Evolutionary conservation across 92 coral and sea anemone species (phyloP).

Genomic region (Bergia puertoricense): DNA sequence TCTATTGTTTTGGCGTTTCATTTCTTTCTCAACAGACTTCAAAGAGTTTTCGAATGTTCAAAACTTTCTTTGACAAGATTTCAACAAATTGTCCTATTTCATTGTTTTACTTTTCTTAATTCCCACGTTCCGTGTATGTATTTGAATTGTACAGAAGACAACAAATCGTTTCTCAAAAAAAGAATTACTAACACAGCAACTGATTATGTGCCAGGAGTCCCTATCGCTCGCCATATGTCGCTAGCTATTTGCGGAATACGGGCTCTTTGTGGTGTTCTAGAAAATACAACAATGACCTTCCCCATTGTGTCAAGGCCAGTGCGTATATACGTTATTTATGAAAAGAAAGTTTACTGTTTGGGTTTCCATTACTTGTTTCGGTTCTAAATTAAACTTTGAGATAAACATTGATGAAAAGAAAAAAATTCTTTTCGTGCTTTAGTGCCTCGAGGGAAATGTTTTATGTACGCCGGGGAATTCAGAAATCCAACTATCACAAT

Average conservation of each 20-base stretch:
- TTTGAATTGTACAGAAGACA: too few species aligned
- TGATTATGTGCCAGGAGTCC: too few species aligned
- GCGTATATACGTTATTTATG: not conserved
- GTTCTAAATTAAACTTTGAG: constrained; percentile 17
- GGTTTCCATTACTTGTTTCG: not conserved
- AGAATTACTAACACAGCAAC: too few species aligned
- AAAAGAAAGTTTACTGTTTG: not conserved
- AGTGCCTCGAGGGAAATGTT: not conserved
- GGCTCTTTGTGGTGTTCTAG: constrained; percentile 11
- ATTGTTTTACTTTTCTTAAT: not conserved
- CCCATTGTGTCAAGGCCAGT: not conserved
- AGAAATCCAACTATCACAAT: too few species aligned
- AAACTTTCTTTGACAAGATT: not conserved
- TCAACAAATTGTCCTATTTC: not conserved
- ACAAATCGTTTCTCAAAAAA: too few species aligned
- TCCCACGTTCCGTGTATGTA: too few species aligned
- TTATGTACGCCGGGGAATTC: not conserved
- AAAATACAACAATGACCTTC: not conserved
- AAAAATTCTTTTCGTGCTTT: not conserved
- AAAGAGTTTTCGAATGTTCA: not conserved
- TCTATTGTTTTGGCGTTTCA: too few species aligned
- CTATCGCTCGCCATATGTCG: too few species aligned
- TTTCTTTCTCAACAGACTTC: too few species aligned
- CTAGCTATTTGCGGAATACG: not conserved
- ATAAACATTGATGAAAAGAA: not conserved